Conservation (phyloP, 2,113 vertebrate species). For the Tragelaphus buxtoni region DNA sequence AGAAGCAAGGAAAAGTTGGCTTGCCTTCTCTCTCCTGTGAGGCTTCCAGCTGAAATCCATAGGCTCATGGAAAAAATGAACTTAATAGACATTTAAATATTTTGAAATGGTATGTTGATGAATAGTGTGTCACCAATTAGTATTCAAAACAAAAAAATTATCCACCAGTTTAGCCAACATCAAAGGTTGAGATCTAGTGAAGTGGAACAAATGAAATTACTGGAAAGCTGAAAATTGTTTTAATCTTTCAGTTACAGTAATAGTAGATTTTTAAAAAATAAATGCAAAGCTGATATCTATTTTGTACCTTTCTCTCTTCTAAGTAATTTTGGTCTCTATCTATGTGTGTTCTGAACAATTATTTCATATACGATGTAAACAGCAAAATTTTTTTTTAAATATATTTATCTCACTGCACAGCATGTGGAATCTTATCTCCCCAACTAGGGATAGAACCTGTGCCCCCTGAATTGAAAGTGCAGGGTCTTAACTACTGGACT, state of each 20-base stretch:
- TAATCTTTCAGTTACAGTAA: not conserved
- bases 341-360: not conserved
- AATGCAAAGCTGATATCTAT: not conserved
- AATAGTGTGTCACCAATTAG: constrained; percentile 45
- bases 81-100: constrained; percentile 59
- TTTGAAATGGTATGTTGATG: constrained; percentile 36
- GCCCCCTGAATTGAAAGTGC: not conserved
- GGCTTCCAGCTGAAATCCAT: constrained; percentile 38
- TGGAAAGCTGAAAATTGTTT: constrained; percentile 53
- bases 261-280: not conserved
- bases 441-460: not conserved
- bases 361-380: not conserved
- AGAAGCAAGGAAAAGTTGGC: constrained; percentile 44
- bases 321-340: not conserved
- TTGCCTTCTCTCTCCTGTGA: constrained; percentile 42
- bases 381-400: not conserved
- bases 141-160: constrained; percentile 41
- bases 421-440: not conserved
- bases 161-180: constrained; percentile 47
- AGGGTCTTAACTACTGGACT: not conserved
- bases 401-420: not conserved
- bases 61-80: constrained; percentile 54
- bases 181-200: constrained; percentile 58
- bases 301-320: not conserved
- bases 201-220: constrained; percentile 41